Percentiles rank a stretch among this genome's conserved stretches.
These are phyloP conservation scores for Salpingus planirostris DNA, from an alignment of 2,888 invertebrate genomes.

Conservation along the genomic window DNA sequence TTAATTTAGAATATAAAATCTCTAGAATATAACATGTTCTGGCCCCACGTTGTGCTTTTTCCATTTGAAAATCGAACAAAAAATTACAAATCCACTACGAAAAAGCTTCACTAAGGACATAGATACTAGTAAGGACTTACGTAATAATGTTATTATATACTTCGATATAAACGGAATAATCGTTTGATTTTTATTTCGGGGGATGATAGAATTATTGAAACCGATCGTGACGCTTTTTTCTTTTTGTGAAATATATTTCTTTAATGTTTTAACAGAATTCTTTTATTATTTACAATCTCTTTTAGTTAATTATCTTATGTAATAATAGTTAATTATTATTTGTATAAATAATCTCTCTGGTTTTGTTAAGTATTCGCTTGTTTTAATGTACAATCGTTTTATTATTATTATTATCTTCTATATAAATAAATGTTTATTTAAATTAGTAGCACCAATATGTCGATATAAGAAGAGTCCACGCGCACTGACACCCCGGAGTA, in stretches of 20 bases:
- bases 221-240: no score
- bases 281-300: no score
- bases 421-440: slow-evolving; percentile 15
- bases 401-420: slow-evolving; percentile 9
- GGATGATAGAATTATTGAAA: no score
- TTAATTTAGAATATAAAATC: slow-evolving; percentile 17
- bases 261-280: no score
- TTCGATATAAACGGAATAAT: no score
- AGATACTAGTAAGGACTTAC: slow-evolving; percentile 17
- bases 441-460: slow-evolving; percentile 31
- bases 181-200: no score
- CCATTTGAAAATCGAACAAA: slow-evolving; percentile 5
- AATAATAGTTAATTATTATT: no score
- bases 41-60: slow-evolving; percentile 12
- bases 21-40: slow-evolving; percentile 9
- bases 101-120: slow-evolving; percentile 10
- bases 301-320: no score
- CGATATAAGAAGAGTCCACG: slow-evolving; percentile 28
- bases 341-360: slow-evolving; percentile 4
- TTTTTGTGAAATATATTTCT: no score
- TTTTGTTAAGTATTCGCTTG: no score
- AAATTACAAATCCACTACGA: no score
- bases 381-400: slow-evolving; percentile 9
- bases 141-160: no score
- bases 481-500: slow-evolving; percentile 27